phyloP scores from a whole-genome alignment of 2,797 vertebrate genomes.

The Streptopelia turtur region DNA sequence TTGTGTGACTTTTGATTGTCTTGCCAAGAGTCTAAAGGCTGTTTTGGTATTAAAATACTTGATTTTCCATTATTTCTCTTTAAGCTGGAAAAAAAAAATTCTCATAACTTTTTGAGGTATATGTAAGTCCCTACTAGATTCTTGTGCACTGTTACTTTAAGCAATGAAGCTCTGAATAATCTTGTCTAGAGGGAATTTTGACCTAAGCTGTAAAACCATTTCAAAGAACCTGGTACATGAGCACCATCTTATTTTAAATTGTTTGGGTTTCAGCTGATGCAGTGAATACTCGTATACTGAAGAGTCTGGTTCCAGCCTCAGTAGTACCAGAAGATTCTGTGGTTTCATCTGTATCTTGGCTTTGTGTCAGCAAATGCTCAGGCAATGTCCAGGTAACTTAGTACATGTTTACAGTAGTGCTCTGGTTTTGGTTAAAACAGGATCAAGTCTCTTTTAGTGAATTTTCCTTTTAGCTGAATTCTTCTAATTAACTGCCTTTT shows the following conservation, averaged over 20 bases:
- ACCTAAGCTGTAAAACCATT: not conserved
- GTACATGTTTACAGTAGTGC: not conserved
- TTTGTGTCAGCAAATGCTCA: constrained; percentile 85
- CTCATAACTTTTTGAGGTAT: not conserved
- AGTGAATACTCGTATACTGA: constrained; percentile 82
- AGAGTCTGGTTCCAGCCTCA: constrained; percentile 87
- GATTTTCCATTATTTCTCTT: not conserved
- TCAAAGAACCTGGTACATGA: not conserved
- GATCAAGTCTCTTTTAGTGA: too few species aligned
- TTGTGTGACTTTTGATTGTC: not conserved
- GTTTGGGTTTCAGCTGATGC: constrained; percentile 67
- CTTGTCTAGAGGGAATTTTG: not conserved
- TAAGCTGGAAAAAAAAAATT: not conserved
- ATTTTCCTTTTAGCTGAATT: too few species aligned
- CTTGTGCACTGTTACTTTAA: not conserved
- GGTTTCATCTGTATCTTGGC: constrained; percentile 86
- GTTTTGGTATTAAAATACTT: not conserved
- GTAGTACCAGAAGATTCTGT: constrained; percentile 85
- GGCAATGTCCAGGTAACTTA: constrained; percentile 83
- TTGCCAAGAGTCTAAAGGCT: not conserved
- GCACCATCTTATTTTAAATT: not conserved
- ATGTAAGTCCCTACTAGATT: not conserved
- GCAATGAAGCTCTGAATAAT: not conserved
- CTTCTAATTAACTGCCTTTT: too few species aligned
- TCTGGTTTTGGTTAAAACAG: too few species aligned